phyloP scores from a whole-genome alignment of 2,888 invertebrate genomes.

The Pachymerium ferrugineum region DNA sequence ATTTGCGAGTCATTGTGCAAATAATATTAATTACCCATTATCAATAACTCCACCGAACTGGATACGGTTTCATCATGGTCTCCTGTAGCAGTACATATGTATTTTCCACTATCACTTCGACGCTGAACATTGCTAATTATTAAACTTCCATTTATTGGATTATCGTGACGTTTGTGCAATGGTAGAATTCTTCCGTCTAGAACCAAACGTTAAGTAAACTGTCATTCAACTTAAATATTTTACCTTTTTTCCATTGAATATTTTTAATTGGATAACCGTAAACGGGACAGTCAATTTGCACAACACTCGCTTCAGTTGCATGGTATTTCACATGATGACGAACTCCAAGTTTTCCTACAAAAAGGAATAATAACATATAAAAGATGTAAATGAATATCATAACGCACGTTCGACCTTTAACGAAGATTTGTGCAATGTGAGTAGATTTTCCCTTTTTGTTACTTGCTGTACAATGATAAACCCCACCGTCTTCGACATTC shows the following conservation, averaged over 20 bases:
- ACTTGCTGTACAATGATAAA: background rate
- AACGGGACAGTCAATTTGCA: slow-evolving; percentile 78
- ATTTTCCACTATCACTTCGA: slow-evolving; percentile 84
- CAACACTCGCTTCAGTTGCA: slow-evolving; percentile 81
- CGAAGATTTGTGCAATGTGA: background rate
- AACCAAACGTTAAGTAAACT: background rate
- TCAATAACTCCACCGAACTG: slow-evolving; percentile 84
- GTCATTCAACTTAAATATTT: slow-evolving; percentile 40
- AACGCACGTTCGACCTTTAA: background rate
- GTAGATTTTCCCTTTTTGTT: background rate
- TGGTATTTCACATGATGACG: slow-evolving; percentile 77
- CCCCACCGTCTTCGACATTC: background rate
- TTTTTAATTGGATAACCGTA: slow-evolving; percentile 90
- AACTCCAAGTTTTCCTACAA: background rate
- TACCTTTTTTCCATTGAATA: slow-evolving; percentile 88
- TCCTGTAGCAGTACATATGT: slow-evolving; percentile 89
- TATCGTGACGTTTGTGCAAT: slow-evolving; percentile 78
- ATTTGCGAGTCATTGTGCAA: slow-evolving; percentile 37
- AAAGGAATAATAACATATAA: background rate
- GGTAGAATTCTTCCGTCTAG: slow-evolving; percentile 74
- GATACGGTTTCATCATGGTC: slow-evolving; percentile 82
- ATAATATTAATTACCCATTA: slow-evolving; percentile 69
- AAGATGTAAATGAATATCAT: no score
- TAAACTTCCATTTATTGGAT: slow-evolving; percentile 43
- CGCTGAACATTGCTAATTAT: slow-evolving; percentile 90